Conservation (phyloP, 2,888 invertebrate genomes). For the Poecilobothrus nobilitatus region DNA sequence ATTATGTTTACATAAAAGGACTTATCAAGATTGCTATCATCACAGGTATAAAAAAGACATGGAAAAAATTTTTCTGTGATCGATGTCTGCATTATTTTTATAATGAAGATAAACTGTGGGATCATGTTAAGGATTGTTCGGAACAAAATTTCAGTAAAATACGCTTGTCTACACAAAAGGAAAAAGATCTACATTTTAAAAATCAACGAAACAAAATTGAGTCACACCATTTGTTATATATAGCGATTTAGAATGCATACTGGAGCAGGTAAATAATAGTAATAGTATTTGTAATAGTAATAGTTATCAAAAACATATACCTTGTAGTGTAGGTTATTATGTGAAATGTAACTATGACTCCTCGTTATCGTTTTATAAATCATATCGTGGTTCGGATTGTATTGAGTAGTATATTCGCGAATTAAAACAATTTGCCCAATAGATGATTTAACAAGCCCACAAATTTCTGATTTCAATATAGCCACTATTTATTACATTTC, state of each 20-base stretch:
- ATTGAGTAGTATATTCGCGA: background rate
- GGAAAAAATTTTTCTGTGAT: slow-evolving; percentile 12
- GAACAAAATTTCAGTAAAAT: slow-evolving; percentile 2
- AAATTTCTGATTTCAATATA: slow-evolving; percentile 11
- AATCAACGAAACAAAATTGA: background rate
- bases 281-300: background rate
- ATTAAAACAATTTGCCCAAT: background rate
- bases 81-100: slow-evolving; percentile 15
- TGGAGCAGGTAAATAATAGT: background rate
- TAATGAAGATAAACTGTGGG: background rate
- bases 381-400: too few species aligned
- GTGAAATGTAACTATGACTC: too few species aligned
- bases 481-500: too few species aligned
- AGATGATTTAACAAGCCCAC: background rate
- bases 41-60: slow-evolving; percentile 9
- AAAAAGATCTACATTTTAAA: slow-evolving; percentile 7
- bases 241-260: slow-evolving; percentile 8
- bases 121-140: slow-evolving; percentile 2
- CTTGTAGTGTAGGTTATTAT: too few species aligned
- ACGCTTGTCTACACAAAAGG: background rate
- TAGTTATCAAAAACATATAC: too few species aligned
- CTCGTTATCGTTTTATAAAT: too few species aligned
- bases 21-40: too few species aligned
- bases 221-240: slow-evolving; percentile 12
- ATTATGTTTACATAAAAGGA: too few species aligned